Conservation (phyloP, 2,888 invertebrate species). For the Eupithecia abbreviata region DNA sequence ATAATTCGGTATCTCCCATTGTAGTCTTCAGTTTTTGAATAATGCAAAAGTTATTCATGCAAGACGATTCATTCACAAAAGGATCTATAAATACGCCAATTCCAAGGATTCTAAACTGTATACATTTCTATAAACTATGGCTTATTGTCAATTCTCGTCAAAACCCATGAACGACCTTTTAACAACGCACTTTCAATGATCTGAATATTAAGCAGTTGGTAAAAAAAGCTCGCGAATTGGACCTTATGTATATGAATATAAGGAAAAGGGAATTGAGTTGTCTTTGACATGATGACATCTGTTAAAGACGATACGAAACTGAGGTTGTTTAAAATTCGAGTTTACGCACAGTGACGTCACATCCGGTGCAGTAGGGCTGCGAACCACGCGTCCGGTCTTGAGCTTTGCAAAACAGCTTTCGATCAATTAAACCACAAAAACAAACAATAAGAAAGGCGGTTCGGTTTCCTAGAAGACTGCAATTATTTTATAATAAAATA, state of each 20-base stretch:
- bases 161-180: slow-evolving; percentile 71
- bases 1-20: not conserved
- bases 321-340: slow-evolving; percentile 81
- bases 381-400: slow-evolving; percentile 58
- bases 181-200: slow-evolving; percentile 69
- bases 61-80: slow-evolving; percentile 46
- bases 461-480: not conserved
- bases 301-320: slow-evolving; percentile 72
- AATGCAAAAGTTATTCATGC: slow-evolving; percentile 32
- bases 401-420: slow-evolving; percentile 27
- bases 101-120: slow-evolving; percentile 50
- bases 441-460: slow-evolving; percentile 13
- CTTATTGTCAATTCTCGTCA: slow-evolving; percentile 66
- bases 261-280: slow-evolving; percentile 46
- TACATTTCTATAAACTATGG: slow-evolving; percentile 46
- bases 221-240: slow-evolving; percentile 48
- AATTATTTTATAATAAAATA: too few relatives aligned
- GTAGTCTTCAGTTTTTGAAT: slow-evolving; percentile 14
- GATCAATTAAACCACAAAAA: slow-evolving; percentile 35
- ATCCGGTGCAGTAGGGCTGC: slow-evolving; percentile 60
- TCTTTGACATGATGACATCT: slow-evolving; percentile 68
- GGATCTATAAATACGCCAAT: slow-evolving; percentile 52
- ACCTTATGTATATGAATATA: slow-evolving; percentile 59
- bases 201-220: slow-evolving; percentile 70
- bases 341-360: slow-evolving; percentile 80